phyloP scores from a whole-genome alignment of 2,113 vertebrate species.

The Hucho hucho region DNA sequence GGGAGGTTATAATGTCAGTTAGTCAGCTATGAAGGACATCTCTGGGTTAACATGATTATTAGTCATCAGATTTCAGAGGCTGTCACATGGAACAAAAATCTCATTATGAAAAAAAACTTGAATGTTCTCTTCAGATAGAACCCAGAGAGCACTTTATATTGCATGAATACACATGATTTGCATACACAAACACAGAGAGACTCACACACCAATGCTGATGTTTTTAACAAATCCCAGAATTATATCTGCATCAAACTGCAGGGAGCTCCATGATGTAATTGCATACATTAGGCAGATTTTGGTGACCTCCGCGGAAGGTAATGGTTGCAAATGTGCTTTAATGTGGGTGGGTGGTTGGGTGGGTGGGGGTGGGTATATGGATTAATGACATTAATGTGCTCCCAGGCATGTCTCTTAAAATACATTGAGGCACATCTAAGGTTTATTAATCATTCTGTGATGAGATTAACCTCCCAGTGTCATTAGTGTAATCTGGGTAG shows the following conservation, averaged over 20 bases:
- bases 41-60: slow-evolving; percentile 58
- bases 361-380: slow-evolving; percentile 21
- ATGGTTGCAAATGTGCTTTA: slow-evolving; percentile 35
- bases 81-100: slow-evolving; percentile 64
- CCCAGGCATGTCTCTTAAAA: slow-evolving; percentile 43
- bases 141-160: slow-evolving; percentile 1
- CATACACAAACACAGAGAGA: neutral
- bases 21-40: slow-evolving; percentile 69
- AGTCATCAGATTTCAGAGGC: slow-evolving; percentile 62
- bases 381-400: slow-evolving; percentile 52
- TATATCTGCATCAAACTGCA: slow-evolving; percentile 17
- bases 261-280: slow-evolving; percentile 10
- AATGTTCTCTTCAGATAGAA: slow-evolving; percentile 28
- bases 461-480: slow-evolving; percentile 56
- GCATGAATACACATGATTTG: neutral
- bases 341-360: slow-evolving; percentile 24
- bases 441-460: slow-evolving; percentile 61
- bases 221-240: neutral
- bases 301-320: slow-evolving; percentile 40
- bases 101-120: slow-evolving; percentile 52
- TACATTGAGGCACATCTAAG: slow-evolving; percentile 28
- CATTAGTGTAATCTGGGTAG: slow-evolving; percentile 42
- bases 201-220: slow-evolving; percentile 5
- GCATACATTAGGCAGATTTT: slow-evolving; percentile 27
- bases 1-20: slow-evolving; percentile 29